Evolutionary conservation across 1,140 invertebrate genomes (phyloP).

Genomic region (Ditylenchus dipsaci): DNA sequence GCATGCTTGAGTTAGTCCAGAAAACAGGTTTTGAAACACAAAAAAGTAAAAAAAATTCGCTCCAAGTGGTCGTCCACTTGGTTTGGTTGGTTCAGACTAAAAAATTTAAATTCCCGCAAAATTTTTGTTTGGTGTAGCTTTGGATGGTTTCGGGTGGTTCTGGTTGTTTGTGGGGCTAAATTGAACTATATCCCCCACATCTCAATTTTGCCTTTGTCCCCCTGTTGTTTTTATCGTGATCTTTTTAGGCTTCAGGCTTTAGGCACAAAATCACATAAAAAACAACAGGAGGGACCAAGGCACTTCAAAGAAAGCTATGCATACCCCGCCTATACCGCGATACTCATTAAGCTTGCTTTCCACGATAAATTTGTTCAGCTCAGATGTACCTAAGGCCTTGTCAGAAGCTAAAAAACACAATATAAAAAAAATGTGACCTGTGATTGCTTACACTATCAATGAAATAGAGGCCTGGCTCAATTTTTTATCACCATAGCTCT

Average conservation of each 20-base stretch:
- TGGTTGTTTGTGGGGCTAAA: no score
- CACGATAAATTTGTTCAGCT: slow-evolving; percentile 70
- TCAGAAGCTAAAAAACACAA: slow-evolving; percentile 59
- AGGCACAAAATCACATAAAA: not conserved
- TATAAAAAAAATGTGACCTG: not conserved
- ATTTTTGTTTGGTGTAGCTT: no score
- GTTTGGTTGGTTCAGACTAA: no score
- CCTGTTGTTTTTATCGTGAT: no score
- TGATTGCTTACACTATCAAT: slow-evolving; percentile 64
- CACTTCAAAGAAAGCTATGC: not conserved
- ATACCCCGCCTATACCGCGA: slow-evolving; percentile 79
- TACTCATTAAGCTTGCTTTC: slow-evolving; percentile 70
- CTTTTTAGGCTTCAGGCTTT: not conserved
- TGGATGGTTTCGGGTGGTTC: no score
- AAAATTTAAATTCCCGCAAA: no score
- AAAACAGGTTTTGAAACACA: no score
- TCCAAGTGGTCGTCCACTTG: no score
- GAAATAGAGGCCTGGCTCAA: slow-evolving; percentile 95
- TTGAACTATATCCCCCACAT: no score
- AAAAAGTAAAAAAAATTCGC: no score
- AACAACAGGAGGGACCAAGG: not conserved
- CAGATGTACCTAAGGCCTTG: slow-evolving; percentile 61
- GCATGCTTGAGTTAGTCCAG: no score
- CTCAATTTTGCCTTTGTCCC: no score
- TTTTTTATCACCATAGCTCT: slow-evolving; percentile 85